Percentiles rank a stretch among this genome's conserved stretches.
These are phyloP conservation scores for Steatocranus sp. DNA, from an alignment of 2,797 vertebrate genomes.

Conservation along the genomic window DNA sequence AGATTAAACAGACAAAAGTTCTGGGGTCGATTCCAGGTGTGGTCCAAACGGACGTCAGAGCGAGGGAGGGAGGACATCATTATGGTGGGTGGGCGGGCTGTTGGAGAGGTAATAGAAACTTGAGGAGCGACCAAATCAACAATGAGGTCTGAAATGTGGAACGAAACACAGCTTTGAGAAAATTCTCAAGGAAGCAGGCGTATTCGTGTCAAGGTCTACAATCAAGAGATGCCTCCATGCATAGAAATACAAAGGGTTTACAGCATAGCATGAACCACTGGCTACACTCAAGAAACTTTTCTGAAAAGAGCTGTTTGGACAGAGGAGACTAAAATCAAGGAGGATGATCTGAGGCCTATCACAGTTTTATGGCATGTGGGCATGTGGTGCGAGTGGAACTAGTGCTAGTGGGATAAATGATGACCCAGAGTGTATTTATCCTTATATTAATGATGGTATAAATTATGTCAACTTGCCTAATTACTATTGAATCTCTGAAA, in stretches of 20 bases:
- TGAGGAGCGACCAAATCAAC: not conserved
- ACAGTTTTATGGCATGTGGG: not conserved
- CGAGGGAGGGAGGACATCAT: not conserved
- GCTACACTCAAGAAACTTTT: not conserved
- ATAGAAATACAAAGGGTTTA: not conserved
- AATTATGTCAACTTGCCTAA: not conserved
- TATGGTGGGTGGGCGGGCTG: not conserved
- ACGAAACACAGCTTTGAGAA: not conserved
- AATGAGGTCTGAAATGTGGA: not conserved
- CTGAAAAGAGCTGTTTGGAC: not conserved
- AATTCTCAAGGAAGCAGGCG: not conserved
- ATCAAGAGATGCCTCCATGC: not conserved
- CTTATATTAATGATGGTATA: not conserved
- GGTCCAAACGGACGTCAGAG: not conserved
- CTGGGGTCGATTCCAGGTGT: not conserved
- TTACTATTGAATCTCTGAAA: not conserved
- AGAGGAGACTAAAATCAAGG: not conserved
- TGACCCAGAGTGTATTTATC: not conserved
- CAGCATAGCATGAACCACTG: not conserved
- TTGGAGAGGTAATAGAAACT: not conserved
- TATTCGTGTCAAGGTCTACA: not conserved
- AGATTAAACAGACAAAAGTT: not conserved
- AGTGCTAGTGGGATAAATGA: not conserved
- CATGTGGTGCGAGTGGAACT: not conserved
- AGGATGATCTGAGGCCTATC: not conserved